Evolutionary conservation across 1,140 invertebrate genomes (phyloP), one percentile per base, ranked within the genome.

Genomic region (Drosophila kurseongensis): DNA sequence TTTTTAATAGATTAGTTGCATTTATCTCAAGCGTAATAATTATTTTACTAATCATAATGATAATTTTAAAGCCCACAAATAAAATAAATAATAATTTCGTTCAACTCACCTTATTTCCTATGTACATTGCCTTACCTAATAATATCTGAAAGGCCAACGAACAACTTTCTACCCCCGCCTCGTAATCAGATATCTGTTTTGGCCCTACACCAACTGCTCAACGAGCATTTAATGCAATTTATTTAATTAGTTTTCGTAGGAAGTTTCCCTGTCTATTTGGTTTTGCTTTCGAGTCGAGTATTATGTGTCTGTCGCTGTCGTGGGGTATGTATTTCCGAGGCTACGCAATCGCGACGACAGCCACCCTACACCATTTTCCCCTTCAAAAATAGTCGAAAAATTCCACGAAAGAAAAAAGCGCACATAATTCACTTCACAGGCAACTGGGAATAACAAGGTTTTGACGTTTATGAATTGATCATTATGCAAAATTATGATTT

Each of bases 401-500:
- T 76, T 72, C 75, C 48, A 69, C 38, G 52, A 78, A 36, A 12
- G n/a, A 47, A 55, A 75, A 78, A 55, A 50, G 69, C 60, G 18
- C 45, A 65, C 82, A 86, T 88, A 82, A 86, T 73, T 88, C 79
- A 82, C 75, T 75, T 56, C 44, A 60, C 52, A 36, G 62, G 36
- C 58, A 40, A 72, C 45, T 52, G 62, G 51, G 60, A 66, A 68
- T 63, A 75, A 66, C 54, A 69, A 67, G 62, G 60, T 76, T 90
- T 84, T 84, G 88, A 91, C 88, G 72, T 91, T 78, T 88, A 88
- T 91, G 88, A 91, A 91, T 91, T 91, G 88, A 91, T 91, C 88
- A 91, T 91, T 89, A 91, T 84, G 80, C 77, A 81, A 91, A 91
- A 91, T 91, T 63, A 91, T 91, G 88, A 91, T 91, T 91, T 91